Conservation (phyloP, 2,797 vertebrate species). For the Premnoplex brunnescens region DNA sequence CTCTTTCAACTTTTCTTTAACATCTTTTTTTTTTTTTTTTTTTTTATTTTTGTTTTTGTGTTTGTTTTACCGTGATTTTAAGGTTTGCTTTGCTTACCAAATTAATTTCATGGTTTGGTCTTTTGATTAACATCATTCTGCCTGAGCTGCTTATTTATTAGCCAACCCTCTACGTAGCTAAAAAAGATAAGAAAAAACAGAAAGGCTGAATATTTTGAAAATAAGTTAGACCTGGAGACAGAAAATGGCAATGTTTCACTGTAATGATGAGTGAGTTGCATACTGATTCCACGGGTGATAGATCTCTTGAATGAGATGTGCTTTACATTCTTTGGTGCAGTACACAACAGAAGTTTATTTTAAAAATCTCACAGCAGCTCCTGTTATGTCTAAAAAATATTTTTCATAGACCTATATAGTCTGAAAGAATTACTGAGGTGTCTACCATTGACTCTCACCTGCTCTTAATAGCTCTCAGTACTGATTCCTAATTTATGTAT, state of each 20-base stretch:
- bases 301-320: background rate
- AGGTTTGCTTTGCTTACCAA: background rate
- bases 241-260: background rate
- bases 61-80: constrained; percentile 9
- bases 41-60: too few species aligned
- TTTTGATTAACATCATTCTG: background rate
- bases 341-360: background rate
- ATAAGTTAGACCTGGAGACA: background rate
- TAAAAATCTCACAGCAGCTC: background rate
- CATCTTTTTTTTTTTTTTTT: background rate
- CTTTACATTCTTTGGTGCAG: background rate
- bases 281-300: constrained; percentile 10
- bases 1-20: background rate
- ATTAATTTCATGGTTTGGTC: background rate
- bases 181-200: background rate
- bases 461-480: background rate
- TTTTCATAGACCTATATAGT: background rate
- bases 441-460: background rate
- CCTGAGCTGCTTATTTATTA: constrained; percentile 20
- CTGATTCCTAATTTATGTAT: background rate
- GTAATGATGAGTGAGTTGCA: background rate
- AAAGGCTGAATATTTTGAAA: constrained; percentile 5
- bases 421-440: background rate
- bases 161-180: background rate
- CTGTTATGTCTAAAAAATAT: background rate